phyloP scores from a whole-genome alignment of 2,888 invertebrate species.

The Linyphia triangularis region DNA sequence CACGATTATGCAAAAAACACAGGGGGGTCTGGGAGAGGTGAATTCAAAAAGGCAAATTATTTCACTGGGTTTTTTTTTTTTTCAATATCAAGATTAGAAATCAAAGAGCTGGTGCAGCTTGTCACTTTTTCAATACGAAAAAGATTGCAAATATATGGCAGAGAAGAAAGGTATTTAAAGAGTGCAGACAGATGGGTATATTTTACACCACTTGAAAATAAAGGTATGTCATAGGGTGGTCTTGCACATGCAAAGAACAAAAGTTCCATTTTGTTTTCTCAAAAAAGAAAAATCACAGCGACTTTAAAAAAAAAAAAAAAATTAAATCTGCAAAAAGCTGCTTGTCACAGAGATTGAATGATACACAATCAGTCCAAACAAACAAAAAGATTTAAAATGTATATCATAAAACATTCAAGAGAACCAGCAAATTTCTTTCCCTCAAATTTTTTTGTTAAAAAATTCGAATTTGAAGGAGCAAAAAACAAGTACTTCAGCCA shows the following conservation, averaged over 20 bases:
- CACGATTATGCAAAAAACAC: conserved; percentile 11
- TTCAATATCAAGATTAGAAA: conserved; percentile 40
- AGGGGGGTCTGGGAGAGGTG: not conserved
- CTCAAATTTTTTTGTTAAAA: conserved; percentile 13
- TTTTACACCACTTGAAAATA: conserved; percentile 29
- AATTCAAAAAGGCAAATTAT: conserved; percentile 36
- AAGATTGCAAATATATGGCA: conserved; percentile 41
- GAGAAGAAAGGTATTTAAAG: conserved; percentile 4
- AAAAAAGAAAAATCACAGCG: conserved; percentile 56
- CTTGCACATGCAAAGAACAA: conserved; percentile 42
- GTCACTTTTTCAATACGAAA: conserved; percentile 46
- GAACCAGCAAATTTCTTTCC: conserved; percentile 42
- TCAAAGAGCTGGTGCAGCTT: conserved; percentile 59
- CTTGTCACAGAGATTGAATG: conserved; percentile 53
- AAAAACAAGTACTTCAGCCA: conserved; percentile 73
- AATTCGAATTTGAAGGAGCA: conserved; percentile 19
- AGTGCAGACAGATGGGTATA: conserved; percentile 47
- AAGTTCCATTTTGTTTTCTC: conserved; percentile 17
- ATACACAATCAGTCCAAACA: conserved; percentile 46
- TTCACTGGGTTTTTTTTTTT: conserved; percentile 66
- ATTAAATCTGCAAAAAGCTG: conserved; percentile 51
- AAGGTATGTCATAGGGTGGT: conserved; percentile 57
- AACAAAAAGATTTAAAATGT: conserved; percentile 65
- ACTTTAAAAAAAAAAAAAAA: conserved; percentile 33
- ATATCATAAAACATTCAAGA: conserved; percentile 46